These are phyloP conservation scores for Cricetomys ansorgei DNA, from an alignment of 2,113 vertebrate genomes.

Conservation along the genomic window DNA sequence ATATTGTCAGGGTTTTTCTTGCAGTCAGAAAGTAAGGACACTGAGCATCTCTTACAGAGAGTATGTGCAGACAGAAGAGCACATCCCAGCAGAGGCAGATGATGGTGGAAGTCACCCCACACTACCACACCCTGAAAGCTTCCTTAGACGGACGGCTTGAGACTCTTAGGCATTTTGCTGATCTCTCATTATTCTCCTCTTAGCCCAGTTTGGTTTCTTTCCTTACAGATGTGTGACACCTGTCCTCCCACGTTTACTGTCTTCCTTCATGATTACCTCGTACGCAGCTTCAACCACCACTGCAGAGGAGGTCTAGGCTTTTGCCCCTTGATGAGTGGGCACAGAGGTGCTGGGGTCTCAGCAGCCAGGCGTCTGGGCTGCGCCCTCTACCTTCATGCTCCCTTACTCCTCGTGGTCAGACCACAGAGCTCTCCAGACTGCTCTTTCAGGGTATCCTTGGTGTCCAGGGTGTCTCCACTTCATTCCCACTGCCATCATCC, in stretches of 20 bases:
- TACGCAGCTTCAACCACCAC: not conserved
- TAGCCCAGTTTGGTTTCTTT: not conserved
- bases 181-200: constrained; percentile 7
- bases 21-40: constrained; percentile 27
- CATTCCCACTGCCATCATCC: not conserved
- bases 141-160: constrained; percentile 12
- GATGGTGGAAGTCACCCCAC: not conserved
- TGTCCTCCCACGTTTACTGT: constrained; percentile 31
- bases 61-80: not conserved
- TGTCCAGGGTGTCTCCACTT: not conserved
- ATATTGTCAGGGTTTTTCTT: constrained; percentile 18
- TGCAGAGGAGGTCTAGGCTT: not conserved
- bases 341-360: not conserved
- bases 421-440: not conserved
- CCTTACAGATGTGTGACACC: constrained; percentile 50
- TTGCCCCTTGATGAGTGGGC: not conserved
- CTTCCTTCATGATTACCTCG: not conserved
- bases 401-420: not conserved
- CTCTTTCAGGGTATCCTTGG: not conserved
- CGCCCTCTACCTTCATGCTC: not conserved
- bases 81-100: not conserved
- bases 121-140: not conserved
- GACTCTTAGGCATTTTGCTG: not conserved
- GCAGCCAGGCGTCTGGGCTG: not conserved
- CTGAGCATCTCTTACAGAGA: not conserved